A percentile compares a stretch with the other conserved stretches of the same genome.
Evolutionary conservation across 2,797 vertebrate genomes (phyloP).

Genomic region (Sorex maritimensis): DNA sequence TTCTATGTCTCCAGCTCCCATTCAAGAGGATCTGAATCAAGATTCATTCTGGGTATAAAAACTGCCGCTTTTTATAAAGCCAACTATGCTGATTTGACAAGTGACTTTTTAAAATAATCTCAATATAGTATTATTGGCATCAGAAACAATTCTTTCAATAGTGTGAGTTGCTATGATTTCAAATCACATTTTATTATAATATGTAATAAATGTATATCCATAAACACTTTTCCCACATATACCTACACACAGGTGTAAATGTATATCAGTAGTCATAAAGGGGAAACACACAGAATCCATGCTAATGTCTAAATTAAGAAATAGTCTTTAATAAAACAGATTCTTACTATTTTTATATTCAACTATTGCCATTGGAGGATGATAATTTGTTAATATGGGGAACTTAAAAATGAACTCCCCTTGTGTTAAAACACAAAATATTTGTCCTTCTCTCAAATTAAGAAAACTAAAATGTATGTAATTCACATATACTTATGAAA

Average conservation of each 20-base stretch:
- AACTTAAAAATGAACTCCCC: background rate
- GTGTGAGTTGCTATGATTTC: background rate
- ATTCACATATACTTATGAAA: constrained; percentile 44
- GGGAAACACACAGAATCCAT: background rate
- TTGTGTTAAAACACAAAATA: constrained; percentile 23
- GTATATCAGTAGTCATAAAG: background rate
- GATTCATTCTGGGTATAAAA: background rate
- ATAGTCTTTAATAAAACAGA: constrained; percentile 7
- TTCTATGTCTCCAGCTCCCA: no score
- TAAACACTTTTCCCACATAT: background rate
- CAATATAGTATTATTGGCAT: background rate
- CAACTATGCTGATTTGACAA: constrained; percentile 29
- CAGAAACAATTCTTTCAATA: background rate
- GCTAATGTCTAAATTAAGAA: background rate
- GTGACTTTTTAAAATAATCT: constrained; percentile 40
- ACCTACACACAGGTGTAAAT: background rate
- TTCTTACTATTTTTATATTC: background rate
- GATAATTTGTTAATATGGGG: background rate
- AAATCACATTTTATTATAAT: background rate
- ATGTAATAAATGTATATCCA: background rate
- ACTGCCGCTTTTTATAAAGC: constrained; percentile 38
- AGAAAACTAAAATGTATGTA: constrained; percentile 13
- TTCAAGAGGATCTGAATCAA: constrained; percentile 39
- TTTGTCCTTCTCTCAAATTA: background rate
- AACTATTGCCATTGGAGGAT: background rate